A percentile compares a stretch with the other conserved stretches of the same genome.
These are phyloP conservation scores for Lymantria dispar DNA, from an alignment of 2,888 invertebrate species.

Conservation along the genomic window DNA sequence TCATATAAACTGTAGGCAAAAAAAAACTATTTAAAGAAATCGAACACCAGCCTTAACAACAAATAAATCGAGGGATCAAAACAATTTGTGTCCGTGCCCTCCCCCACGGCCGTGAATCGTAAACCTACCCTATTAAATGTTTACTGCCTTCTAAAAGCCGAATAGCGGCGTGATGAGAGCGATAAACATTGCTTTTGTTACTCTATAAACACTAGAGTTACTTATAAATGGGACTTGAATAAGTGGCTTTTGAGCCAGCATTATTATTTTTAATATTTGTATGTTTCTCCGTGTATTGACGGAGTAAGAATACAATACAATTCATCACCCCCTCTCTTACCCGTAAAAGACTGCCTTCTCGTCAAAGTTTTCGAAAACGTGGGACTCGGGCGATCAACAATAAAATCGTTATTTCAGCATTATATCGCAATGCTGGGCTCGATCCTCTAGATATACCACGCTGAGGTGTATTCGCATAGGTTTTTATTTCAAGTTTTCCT, in stretches of 20 bases:
- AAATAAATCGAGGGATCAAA: slow-evolving; percentile 35
- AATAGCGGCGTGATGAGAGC: slow-evolving; percentile 33
- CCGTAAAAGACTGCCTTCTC: too few species aligned
- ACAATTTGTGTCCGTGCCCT: slow-evolving; percentile 35
- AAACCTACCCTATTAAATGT: slow-evolving; percentile 74
- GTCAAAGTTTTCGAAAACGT: too few species aligned
- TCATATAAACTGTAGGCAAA: neutral
- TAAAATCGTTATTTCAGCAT: too few species aligned
- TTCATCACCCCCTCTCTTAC: too few species aligned
- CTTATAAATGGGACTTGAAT: neutral
- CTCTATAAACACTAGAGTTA: slow-evolving; percentile 26
- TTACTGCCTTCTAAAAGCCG: slow-evolving; percentile 61
- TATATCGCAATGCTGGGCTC: too few species aligned
- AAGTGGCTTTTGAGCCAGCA: neutral
- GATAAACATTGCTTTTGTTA: slow-evolving; percentile 45
- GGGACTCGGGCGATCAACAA: too few species aligned
- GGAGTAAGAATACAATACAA: too few species aligned
- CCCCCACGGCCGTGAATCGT: slow-evolving; percentile 29
- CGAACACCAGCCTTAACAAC: slow-evolving; percentile 16
- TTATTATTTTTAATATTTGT: too few species aligned
- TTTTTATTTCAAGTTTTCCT: too few species aligned
- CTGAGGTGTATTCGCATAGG: too few species aligned
- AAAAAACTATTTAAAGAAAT: neutral
- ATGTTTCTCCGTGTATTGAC: too few species aligned
- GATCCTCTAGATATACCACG: too few species aligned